Evolutionary conservation across 2,888 invertebrate species (phyloP).

Genomic region (Leuctra nigra): DNA sequence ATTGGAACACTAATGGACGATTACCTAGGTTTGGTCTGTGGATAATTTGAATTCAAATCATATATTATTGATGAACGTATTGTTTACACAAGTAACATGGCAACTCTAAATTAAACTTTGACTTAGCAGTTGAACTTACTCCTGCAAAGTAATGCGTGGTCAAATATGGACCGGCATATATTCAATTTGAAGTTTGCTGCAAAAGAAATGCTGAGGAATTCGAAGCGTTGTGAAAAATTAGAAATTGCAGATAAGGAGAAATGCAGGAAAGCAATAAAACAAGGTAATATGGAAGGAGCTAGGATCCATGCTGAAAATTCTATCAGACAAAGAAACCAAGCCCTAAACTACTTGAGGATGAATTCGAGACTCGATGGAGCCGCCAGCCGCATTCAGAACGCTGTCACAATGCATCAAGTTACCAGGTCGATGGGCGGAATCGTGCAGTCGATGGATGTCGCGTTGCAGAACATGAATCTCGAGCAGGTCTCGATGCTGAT

Average conservation of each 20-base stretch:
- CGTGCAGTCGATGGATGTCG: slow-evolving; percentile 99
- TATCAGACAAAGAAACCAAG: slow-evolving; percentile 94
- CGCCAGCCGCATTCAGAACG: slow-evolving; percentile 93
- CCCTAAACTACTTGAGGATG: slow-evolving; percentile 92
- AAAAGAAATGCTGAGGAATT: slow-evolving; percentile 93
- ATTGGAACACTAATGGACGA: slow-evolving; percentile 99
- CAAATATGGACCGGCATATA: slow-evolving; percentile 57
- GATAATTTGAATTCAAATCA: no score
- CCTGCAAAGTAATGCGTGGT: no score
- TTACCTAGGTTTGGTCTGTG: slow-evolving; percentile 59
- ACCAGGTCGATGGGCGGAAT: slow-evolving; percentile 94
- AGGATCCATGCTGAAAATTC: slow-evolving; percentile 99
- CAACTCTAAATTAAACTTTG: no score
- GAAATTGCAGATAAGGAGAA: slow-evolving; percentile 94
- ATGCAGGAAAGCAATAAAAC: slow-evolving; percentile 90
- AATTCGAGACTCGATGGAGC: slow-evolving; percentile 97
- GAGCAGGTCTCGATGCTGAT: slow-evolving; percentile 92
- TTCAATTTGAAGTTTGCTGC: slow-evolving; percentile 98
- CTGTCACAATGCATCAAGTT: slow-evolving; percentile 89
- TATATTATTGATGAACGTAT: no score
- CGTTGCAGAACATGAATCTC: slow-evolving; percentile 99
- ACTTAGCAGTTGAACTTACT: no score
- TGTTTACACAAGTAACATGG: no score
- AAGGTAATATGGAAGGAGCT: slow-evolving; percentile 95
- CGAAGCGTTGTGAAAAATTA: slow-evolving; percentile 96